Evolutionary conservation across 2,797 vertebrate genomes (phyloP), one percentile per base, ranked within the genome.

Genomic region (Dryobates pubescens): DNA sequence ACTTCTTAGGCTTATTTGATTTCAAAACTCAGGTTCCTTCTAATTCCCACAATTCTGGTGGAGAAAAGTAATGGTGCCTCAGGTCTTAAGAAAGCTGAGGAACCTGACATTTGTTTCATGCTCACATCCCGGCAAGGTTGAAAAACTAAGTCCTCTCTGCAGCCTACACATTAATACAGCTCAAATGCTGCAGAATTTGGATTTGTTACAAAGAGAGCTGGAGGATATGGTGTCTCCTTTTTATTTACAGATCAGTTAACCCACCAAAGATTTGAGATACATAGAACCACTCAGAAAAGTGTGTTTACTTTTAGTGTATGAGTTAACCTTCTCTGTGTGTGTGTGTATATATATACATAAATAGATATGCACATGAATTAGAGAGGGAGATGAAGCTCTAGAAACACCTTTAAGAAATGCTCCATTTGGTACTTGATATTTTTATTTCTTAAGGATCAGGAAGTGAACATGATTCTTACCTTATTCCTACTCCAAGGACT

Each of bases 91-190:
- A 74, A 9, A 62, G 27, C 8, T 41, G 61, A 74, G 29, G 41
- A 89, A 64, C 9, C 7, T 47, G 51, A 56, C 4, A 3, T 68
- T 68, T 74, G 36, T 62, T 65, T 89, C 30, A 74, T 9, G 4
- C 6, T 79, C 72, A 43, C 6, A 10, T 78, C 12, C 24, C 45
- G 61, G 4, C 12, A 62, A 45, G 53, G 29, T 3, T 0, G 0
- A 61, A 87, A 87, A 53, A 3, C 2, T 7, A 65, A 79, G 24
- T n/a, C 29, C 8, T 49, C 2, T 10, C 11, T 17, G 20, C 23
- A 61, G 34, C 22, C 51, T n/a, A 8, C 16, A 34, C 27, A 32
- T 7, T 43, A 41, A 57, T 23, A 38, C 0, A 65, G 27, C 32
- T 64, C 32, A 82, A 59, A 38, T 27, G 18, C 13, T 84, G 53